A percentile compares a stretch with the other conserved stretches of the same genome.
These are phyloP conservation scores for Oreotrochilus melanogaster DNA, from an alignment of 2,113 vertebrate species.

Conservation along the genomic window DNA sequence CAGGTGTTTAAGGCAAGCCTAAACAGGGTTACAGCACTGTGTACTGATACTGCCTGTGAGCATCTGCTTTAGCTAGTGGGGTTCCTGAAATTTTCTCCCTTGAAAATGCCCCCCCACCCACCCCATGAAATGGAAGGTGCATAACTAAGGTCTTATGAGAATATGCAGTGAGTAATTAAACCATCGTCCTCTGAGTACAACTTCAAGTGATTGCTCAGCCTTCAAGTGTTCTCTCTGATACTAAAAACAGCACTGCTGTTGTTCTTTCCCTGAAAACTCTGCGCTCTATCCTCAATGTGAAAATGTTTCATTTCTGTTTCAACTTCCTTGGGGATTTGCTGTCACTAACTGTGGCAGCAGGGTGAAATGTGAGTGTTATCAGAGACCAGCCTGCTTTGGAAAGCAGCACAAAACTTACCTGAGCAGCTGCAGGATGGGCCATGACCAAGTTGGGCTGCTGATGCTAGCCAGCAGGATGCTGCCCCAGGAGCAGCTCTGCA, in stretches of 20 bases:
- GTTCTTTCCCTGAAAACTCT: neutral
- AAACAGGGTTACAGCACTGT: neutral
- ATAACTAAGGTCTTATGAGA: neutral
- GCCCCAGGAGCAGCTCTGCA: neutral
- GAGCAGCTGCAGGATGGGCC: fast-evolving
- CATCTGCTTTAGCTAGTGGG: neutral
- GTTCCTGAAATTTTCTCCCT: conserved; percentile 16
- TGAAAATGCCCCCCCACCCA: neutral
- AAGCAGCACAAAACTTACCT: neutral
- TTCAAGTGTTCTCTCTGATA: neutral
- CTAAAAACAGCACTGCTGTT: neutral
- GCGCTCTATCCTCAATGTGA: neutral
- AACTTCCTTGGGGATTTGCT: neutral
- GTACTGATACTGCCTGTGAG: neutral
- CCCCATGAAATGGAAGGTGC: neutral
- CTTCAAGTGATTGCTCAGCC: neutral
- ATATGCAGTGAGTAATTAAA: neutral
- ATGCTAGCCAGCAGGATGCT: neutral
- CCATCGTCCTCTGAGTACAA: neutral
- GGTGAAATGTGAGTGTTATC: neutral
- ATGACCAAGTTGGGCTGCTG: neutral
- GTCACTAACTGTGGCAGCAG: neutral
- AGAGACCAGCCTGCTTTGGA: neutral
- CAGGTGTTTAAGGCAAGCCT: neutral
- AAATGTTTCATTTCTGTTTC: neutral